Conservation (phyloP, 1,140 invertebrate genomes). For the Caenorhabditis briggsae region DNA sequence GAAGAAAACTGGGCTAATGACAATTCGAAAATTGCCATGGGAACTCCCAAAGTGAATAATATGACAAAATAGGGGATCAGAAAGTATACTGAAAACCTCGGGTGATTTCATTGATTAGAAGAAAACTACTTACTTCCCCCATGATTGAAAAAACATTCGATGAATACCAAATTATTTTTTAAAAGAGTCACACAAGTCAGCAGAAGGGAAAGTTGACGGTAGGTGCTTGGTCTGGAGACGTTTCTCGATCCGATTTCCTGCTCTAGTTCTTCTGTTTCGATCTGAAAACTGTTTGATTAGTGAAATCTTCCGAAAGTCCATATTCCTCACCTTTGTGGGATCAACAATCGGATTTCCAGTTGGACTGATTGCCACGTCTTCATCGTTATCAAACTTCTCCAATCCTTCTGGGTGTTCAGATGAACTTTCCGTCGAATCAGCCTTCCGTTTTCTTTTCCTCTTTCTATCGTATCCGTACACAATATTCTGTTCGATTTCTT, state of each 20-base stretch:
- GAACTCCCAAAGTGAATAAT: conserved; percentile 32
- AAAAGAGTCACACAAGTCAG: conserved; percentile 34
- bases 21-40: conserved; percentile 25
- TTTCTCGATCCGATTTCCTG: conserved; percentile 32
- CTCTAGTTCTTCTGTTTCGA: conserved; percentile 32
- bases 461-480: conserved; percentile 35
- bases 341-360: not conserved
- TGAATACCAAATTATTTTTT: conserved; percentile 35
- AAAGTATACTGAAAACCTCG: not conserved
- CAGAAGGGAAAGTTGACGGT: conserved; percentile 28
- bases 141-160: conserved; percentile 49
- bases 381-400: conserved; percentile 37
- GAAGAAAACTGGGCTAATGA: conserved; percentile 30
- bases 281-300: not conserved
- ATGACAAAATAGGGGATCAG: conserved; percentile 23
- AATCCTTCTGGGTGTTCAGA: not conserved
- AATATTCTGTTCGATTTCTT: conserved; percentile 30
- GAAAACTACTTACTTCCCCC: conserved; percentile 16
- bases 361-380: conserved; percentile 15
- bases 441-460: not conserved
- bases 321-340: conserved; percentile 15
- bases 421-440: conserved; percentile 27
- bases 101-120: not conserved
- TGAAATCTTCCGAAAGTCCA: not conserved
- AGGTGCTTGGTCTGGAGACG: conserved; percentile 5